Percentiles rank a stretch among this genome's conserved stretches.
phyloP scores from a whole-genome alignment of 2,888 invertebrate species.

The Scotopteryx bipunctaria region DNA sequence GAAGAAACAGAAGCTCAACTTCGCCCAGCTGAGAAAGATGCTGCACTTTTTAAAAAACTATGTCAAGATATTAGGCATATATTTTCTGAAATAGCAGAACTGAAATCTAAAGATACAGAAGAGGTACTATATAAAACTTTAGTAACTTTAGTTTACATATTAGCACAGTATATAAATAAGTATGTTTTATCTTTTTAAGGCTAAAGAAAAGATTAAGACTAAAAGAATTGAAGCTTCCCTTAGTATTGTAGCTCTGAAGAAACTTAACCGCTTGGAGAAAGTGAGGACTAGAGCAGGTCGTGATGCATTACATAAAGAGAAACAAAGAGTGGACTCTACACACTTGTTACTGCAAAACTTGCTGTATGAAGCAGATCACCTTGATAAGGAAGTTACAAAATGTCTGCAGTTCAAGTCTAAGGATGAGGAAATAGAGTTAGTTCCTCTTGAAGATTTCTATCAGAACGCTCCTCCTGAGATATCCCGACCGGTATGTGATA shows the following conservation, averaged over 20 bases:
- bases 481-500: conserved; percentile 84
- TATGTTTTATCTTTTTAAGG: no score
- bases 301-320: conserved; percentile 91
- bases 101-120: conserved; percentile 84
- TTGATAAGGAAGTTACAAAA: conserved; percentile 97
- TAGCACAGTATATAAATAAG: no score
- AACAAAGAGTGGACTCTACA: conserved; percentile 94
- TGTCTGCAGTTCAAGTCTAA: conserved; percentile 97
- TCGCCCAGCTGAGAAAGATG: conserved; percentile 87
- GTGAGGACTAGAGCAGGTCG: conserved; percentile 92
- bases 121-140: conserved; percentile 64
- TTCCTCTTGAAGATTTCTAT: conserved; percentile 92
- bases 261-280: conserved; percentile 95
- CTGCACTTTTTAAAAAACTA: conserved; percentile 85
- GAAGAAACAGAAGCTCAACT: conserved; percentile 89
- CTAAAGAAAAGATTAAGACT: conserved; percentile 85
- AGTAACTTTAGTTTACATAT: no score
- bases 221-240: conserved; percentile 89
- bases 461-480: conserved; percentile 89
- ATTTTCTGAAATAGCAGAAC: conserved; percentile 86
- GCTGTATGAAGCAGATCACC: conserved; percentile 95
- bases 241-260: conserved; percentile 92
- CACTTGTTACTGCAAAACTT: conserved; percentile 96
- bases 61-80: conserved; percentile 88
- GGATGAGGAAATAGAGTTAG: conserved; percentile 95